Evolutionary conservation across 2,888 invertebrate species (phyloP), one percentile per base, ranked within the genome.

Genomic region (Eristalinus sepulchralis): DNA sequence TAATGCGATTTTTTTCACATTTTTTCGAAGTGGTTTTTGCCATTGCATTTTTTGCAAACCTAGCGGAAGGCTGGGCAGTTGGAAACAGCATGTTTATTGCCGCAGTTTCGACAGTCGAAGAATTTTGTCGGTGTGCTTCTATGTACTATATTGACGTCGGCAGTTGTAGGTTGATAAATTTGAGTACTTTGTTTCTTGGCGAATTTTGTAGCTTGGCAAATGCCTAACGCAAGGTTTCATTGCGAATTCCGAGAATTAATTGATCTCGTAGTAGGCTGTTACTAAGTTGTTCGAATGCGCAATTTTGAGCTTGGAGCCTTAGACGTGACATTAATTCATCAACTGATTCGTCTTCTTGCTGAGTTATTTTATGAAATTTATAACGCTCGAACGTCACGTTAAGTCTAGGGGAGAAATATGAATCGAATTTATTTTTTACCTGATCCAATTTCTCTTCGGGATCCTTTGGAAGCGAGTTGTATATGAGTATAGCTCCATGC

Each of bases 211-310:
- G 59, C 34, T 36, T 59, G 53, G 17, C 59, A 70, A 13, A 55
- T 70, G 3, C 22, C 6, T 59, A 59, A 17, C 1, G 67, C 20
- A 83, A 13, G 36, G 62, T 63, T 11, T 75, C 76, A 24, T 62
- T 68, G 13, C 62, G 59, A 8, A 71, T 83, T 31, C 83, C 82
- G 10, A 81, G 62, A 57, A 88, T 66, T 57, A 87, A 60, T 22
- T 73, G 70, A 62, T 88, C 88, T 59, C 67, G 10, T n/a, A 85
- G 39, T n/a, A 88, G 24, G 5, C 80, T 68, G 36, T 87, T 80
- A 57, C 72, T 84, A 34, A 82, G 64, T 27, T 80, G 36, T 36
- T 71, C 67, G 53, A 83, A 84, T 68, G 63, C 83, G 71, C 81
- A 88, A 24, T 77, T 79, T 71, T 79, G 67, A 53, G 62, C 71